A percentile compares a stretch with the other conserved stretches of the same genome.
Conservation (phyloP, 1,140 invertebrate genomes). For the Eueides isabella region DNA sequence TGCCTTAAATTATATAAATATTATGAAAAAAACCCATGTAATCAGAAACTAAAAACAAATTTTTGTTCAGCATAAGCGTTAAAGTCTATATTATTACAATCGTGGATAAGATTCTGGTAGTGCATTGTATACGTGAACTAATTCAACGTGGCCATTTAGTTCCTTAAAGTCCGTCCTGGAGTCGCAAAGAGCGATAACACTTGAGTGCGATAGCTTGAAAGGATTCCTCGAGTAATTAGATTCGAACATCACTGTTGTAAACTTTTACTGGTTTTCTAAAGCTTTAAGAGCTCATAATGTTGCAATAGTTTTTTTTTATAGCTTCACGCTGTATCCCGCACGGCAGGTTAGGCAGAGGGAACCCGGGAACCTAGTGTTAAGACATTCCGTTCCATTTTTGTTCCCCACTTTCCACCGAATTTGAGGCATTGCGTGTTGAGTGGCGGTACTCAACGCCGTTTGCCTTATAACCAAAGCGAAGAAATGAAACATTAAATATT, state of each 20-base stretch:
- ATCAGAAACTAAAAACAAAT: not conserved
- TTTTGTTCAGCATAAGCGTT: not conserved
- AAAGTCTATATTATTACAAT: not conserved
- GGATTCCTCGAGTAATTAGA: slow-evolving; percentile 60
- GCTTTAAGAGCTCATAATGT: not conserved
- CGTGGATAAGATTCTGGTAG: not conserved
- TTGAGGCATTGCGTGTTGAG: too few relatives aligned
- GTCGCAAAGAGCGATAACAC: slow-evolving; percentile 29
- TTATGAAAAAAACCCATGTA: too few relatives aligned
- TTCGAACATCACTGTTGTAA: slow-evolving; percentile 37
- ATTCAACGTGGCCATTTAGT: slow-evolving; percentile 21
- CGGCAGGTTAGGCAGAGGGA: too few relatives aligned
- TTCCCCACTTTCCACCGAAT: too few relatives aligned
- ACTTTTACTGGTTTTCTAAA: slow-evolving; percentile 9
- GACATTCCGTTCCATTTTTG: too few relatives aligned
- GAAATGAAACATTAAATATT: too few relatives aligned
- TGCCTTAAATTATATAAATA: too few relatives aligned
- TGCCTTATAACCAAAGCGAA: too few relatives aligned
- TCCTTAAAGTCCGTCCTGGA: slow-evolving; percentile 27
- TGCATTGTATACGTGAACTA: slow-evolving; percentile 26
- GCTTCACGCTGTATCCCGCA: too few relatives aligned
- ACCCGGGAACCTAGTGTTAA: too few relatives aligned
- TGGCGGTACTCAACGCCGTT: too few relatives aligned
- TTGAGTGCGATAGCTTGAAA: slow-evolving; percentile 21
- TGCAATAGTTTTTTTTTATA: too few relatives aligned